Evolutionary conservation across 2,113 vertebrate genomes (phyloP).

Genomic region (Trichomycterus rosablanca): DNA sequence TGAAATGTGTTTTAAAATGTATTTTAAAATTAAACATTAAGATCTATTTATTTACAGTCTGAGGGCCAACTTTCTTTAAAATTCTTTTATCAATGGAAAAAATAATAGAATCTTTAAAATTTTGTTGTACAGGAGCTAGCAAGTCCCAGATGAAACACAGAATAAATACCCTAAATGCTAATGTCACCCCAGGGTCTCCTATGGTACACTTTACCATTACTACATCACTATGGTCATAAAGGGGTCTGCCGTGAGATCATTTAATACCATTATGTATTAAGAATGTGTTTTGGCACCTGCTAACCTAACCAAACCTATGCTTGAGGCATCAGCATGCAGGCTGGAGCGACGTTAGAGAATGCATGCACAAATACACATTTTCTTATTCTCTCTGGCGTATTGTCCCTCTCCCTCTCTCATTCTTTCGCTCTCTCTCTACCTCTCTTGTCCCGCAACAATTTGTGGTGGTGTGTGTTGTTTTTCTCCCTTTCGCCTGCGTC

Average conservation of each 20-base stretch:
- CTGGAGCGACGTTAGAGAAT: conserved; percentile 20
- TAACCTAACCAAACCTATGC: conserved; percentile 12
- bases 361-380: conserved; percentile 10
- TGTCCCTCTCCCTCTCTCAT: conserved; percentile 21
- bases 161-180: no score
- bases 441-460: conserved; percentile 34
- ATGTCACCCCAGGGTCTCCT: no score
- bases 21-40: no score
- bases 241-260: conserved; percentile 10
- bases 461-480: conserved; percentile 41
- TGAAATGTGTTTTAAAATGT: no score
- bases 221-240: neutral
- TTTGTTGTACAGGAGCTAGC: no score
- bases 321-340: conserved; percentile 32
- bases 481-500: conserved; percentile 28
- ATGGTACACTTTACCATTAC: conserved; percentile 2
- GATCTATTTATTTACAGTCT: no score
- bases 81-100: no score
- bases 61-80: no score
- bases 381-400: conserved; percentile 12
- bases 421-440: conserved; percentile 14
- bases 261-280: no score
- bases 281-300: no score
- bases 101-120: no score
- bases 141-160: no score